Percentiles rank a stretch among this genome's conserved stretches.
These are phyloP conservation scores for Pseudomyrmex flavicornis DNA, from an alignment of 1,140 invertebrate species.

Conservation along the genomic window DNA sequence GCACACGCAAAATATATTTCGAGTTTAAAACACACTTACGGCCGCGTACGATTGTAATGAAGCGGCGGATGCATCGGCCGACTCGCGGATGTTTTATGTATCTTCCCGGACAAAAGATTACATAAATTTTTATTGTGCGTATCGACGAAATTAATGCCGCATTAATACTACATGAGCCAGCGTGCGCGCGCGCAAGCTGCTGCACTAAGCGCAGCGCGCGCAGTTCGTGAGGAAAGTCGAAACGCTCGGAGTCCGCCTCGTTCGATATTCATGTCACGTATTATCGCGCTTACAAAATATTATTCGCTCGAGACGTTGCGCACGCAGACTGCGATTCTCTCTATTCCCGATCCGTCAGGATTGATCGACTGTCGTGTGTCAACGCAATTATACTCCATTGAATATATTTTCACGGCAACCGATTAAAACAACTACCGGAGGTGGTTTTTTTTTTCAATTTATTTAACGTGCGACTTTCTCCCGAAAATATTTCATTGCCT, in stretches of 20 bases:
- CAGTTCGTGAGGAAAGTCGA: constrained; percentile 48
- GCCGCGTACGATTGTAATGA: constrained; percentile 34
- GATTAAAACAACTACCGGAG: too few species aligned
- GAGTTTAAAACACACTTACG: constrained; percentile 17
- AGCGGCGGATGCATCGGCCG: constrained; percentile 27
- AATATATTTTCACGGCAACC: too few species aligned
- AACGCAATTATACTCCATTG: neutral
- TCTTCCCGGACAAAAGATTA: constrained; percentile 47
- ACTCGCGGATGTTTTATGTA: constrained; percentile 48
- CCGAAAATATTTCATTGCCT: too few species aligned
- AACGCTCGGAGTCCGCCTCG: neutral
- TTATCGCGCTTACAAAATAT: constrained; percentile 44
- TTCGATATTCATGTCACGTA: constrained; percentile 58
- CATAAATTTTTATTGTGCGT: constrained; percentile 60
- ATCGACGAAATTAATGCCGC: constrained; percentile 61
- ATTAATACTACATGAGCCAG: constrained; percentile 67
- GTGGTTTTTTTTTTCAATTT: too few species aligned
- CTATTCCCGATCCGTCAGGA: neutral
- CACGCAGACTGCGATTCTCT: neutral
- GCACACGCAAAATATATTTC: constrained; percentile 5
- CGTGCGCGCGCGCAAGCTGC: too few species aligned
- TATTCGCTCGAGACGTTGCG: constrained; percentile 23
- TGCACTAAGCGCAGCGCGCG: too few species aligned
- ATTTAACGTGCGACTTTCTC: too few species aligned
- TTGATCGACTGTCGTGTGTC: neutral